These are phyloP conservation scores for Grapholita molesta DNA, from an alignment of 1,140 invertebrate genomes.

Conservation along the genomic window DNA sequence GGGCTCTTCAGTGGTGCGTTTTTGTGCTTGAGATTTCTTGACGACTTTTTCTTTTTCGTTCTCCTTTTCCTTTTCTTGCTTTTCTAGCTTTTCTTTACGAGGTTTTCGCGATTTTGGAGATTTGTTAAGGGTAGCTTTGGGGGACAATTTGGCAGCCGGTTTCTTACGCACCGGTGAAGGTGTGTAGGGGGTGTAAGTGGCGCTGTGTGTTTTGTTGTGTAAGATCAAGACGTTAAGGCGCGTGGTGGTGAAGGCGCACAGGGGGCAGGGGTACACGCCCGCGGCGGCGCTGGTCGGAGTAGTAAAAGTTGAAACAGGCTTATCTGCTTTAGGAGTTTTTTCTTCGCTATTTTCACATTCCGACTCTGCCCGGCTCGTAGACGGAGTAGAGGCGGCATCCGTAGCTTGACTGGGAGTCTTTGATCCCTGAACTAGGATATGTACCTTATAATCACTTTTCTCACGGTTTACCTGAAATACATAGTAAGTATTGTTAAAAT, in stretches of 20 bases:
- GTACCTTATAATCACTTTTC: constrained; percentile 81
- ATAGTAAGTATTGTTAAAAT: constrained; percentile 1
- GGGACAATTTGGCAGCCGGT: constrained; percentile 29
- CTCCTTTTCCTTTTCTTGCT: constrained; percentile 18
- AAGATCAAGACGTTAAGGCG: constrained; percentile 84
- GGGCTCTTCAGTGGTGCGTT: constrained; percentile 46
- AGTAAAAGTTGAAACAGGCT: constrained; percentile 19
- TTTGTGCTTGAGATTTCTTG: constrained; percentile 39
- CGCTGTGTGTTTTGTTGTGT: constrained; percentile 82
- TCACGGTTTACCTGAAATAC: constrained; percentile 65
- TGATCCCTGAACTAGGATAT: constrained; percentile 78
- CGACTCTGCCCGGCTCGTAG: constrained; percentile 48
- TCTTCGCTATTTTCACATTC: constrained; percentile 39
- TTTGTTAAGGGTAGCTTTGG: constrained; percentile 53
- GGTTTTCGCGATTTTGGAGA: constrained; percentile 48
- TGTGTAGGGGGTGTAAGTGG: constrained; percentile 65
- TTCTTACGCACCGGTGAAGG: constrained; percentile 65
- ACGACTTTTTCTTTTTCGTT: constrained; percentile 22
- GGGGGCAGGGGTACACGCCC: constrained; percentile 80
- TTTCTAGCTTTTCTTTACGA: constrained; percentile 51
- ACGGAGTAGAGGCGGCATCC: constrained; percentile 45
- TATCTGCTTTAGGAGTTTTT: constrained; percentile 19
- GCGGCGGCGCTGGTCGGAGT: constrained; percentile 50
- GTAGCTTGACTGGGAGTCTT: constrained; percentile 34
- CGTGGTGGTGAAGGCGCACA: constrained; percentile 81